Evolutionary conservation across 2,113 vertebrate genomes (phyloP).

Genomic region (Malurus alboscapulatus): DNA sequence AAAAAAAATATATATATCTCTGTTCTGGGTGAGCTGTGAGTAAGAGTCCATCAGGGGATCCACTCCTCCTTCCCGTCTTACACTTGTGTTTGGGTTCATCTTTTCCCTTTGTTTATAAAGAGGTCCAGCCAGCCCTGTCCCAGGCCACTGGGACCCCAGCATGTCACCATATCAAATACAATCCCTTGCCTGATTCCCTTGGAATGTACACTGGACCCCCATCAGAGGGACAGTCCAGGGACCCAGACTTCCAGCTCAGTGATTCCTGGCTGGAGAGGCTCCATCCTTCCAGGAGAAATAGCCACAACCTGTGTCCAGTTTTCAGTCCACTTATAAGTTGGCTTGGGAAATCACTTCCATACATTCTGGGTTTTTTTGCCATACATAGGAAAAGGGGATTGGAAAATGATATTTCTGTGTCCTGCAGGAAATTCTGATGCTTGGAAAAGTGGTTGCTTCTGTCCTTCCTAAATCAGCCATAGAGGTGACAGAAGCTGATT

Average conservation of each 20-base stretch:
- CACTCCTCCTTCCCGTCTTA: slow-evolving; percentile 30
- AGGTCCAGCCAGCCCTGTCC: background rate
- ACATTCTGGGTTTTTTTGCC: background rate
- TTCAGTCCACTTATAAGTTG: background rate
- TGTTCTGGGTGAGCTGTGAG: slow-evolving; percentile 54
- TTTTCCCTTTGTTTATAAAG: slow-evolving; percentile 61
- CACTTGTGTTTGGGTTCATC: background rate
- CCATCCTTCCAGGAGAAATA: background rate
- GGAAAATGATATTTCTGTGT: background rate
- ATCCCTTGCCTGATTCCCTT: background rate
- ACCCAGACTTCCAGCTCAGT: background rate
- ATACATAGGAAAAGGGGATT: background rate
- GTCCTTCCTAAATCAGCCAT: background rate
- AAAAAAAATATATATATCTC: slow-evolving; percentile 62
- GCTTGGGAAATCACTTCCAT: background rate
- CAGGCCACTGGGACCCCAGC: background rate
- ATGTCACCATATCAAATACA: background rate
- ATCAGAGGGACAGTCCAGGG: background rate
- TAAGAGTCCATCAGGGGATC: slow-evolving; percentile 36
- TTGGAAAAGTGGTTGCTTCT: background rate
- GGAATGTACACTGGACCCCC: rapidly evolving
- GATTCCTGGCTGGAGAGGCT: background rate
- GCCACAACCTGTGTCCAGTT: background rate
- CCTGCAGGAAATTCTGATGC: background rate
- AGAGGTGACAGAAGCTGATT: rapidly evolving